Conservation (phyloP, 2,888 invertebrate genomes). For the Aspidapion aeneum region DNA sequence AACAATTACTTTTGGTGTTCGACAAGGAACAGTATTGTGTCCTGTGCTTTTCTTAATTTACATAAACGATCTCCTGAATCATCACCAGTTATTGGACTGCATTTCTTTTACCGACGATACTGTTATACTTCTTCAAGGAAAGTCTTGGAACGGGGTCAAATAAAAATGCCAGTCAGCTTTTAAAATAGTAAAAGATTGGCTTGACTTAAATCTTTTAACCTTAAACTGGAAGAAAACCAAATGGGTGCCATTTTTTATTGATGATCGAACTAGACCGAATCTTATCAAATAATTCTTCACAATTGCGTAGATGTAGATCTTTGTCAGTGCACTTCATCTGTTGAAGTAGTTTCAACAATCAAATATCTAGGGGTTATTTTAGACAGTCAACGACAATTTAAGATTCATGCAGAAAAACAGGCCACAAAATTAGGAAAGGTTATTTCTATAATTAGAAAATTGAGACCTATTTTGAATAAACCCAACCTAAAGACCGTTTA, state of each 20-base stretch:
- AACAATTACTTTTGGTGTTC: background rate
- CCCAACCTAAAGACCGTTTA: too few species aligned
- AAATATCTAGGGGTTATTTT: background rate
- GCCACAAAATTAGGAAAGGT: background rate
- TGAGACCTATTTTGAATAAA: background rate
- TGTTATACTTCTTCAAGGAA: background rate
- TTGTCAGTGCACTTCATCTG: background rate
- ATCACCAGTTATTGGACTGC: background rate
- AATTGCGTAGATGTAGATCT: background rate
- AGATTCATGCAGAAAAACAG: background rate
- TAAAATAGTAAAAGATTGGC: background rate
- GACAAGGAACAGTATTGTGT: background rate
- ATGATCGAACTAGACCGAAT: background rate
- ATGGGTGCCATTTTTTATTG: background rate
- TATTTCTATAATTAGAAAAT: background rate
- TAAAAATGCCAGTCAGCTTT: background rate
- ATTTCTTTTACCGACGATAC: background rate
- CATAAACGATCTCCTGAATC: background rate
- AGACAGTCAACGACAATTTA: background rate
- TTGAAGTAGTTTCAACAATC: background rate
- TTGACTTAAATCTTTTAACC: background rate
- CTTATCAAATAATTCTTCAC: background rate
- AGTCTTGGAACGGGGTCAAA: background rate
- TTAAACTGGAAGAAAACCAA: background rate
- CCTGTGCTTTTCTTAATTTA: background rate